Percentiles rank a stretch among this genome's conserved stretches.
phyloP scores from a whole-genome alignment of 2,113 vertebrate genomes.

The Lates calcarifer region DNA sequence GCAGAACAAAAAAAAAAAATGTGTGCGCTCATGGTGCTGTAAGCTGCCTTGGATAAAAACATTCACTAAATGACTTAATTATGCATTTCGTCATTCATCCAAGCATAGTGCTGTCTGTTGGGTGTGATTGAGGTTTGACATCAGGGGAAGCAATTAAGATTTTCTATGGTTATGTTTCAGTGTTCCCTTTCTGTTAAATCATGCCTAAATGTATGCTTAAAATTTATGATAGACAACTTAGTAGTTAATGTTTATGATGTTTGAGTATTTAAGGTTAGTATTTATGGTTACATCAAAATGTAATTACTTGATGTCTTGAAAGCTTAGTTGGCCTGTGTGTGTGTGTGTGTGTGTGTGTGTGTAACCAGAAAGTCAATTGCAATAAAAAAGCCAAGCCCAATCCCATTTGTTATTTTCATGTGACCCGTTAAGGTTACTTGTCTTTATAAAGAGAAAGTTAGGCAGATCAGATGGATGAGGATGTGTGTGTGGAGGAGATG shows the following conservation, averaged over 20 bases:
- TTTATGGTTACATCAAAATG: slow-evolving; percentile 24
- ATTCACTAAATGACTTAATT: slow-evolving; percentile 59
- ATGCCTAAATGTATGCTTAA: slow-evolving; percentile 5
- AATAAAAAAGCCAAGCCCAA: not conserved
- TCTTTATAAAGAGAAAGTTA: slow-evolving; percentile 50
- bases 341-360: not conserved
- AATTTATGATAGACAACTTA: not conserved
- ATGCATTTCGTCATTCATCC: slow-evolving; percentile 51
- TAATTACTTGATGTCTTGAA: slow-evolving; percentile 14
- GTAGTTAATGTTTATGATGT: slow-evolving; percentile 15
- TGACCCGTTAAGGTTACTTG: slow-evolving; percentile 24
- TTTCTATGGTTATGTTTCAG: slow-evolving; percentile 18
- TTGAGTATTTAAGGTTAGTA: slow-evolving; percentile 25
- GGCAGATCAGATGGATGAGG: slow-evolving; percentile 50
- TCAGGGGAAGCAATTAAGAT: slow-evolving; percentile 50
- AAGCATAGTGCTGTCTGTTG: slow-evolving; percentile 31
- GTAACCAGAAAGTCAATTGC: not conserved
- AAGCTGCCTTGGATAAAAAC: slow-evolving; percentile 15
- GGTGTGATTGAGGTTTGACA: slow-evolving; percentile 53
- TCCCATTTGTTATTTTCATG: slow-evolving; percentile 45
- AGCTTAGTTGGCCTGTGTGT: not conserved
- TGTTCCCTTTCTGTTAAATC: slow-evolving; percentile 33
- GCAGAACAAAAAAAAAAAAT: slow-evolving; percentile 6
- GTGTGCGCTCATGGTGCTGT: slow-evolving; percentile 19
- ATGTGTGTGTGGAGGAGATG: slow-evolving; percentile 37